Percentiles rank a stretch among this genome's conserved stretches.
Evolutionary conservation across 1,140 invertebrate species (phyloP).

Genomic region (Campodea augens): DNA sequence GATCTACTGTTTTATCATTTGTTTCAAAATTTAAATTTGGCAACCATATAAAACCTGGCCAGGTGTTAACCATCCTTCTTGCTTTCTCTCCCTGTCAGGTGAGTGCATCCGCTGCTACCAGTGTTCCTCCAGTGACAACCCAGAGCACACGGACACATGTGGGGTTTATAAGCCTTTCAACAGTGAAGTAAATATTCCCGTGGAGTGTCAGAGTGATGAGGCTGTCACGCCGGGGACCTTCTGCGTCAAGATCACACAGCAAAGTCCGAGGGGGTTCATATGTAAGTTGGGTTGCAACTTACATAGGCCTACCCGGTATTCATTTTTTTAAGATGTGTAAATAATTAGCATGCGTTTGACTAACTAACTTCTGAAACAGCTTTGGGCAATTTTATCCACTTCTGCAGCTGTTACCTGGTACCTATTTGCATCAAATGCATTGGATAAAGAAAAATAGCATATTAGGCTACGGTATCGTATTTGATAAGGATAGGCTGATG

Average conservation of each 20-base stretch:
- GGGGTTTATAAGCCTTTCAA: conserved; percentile 71
- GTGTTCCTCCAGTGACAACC: conserved; percentile 60
- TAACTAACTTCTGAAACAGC: background rate
- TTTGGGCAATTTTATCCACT: no score
- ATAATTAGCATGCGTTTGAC: background rate
- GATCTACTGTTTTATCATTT: no score
- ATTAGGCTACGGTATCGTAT: no score
- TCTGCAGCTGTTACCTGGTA: background rate
- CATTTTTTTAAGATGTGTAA: conserved; percentile 7
- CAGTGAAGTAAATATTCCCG: conserved; percentile 51
- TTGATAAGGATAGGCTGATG: no score
- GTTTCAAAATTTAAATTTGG: no score
- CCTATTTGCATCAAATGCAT: background rate
- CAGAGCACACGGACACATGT: conserved; percentile 55
- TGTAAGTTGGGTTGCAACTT: conserved; percentile 37
- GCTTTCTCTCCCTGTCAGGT: no score
- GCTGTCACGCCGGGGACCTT: conserved; percentile 79
- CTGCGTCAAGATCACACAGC: conserved; percentile 75
- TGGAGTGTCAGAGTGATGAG: conserved; percentile 77
- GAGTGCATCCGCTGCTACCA: conserved; percentile 63
- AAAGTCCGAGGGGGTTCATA: conserved; percentile 75
- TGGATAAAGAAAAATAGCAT: no score
- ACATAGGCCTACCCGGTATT: conserved; percentile 8
- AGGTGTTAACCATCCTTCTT: no score
- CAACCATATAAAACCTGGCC: no score